Evolutionary conservation across 2,113 vertebrate genomes (phyloP).

Genomic region (Myocastor coypus): DNA sequence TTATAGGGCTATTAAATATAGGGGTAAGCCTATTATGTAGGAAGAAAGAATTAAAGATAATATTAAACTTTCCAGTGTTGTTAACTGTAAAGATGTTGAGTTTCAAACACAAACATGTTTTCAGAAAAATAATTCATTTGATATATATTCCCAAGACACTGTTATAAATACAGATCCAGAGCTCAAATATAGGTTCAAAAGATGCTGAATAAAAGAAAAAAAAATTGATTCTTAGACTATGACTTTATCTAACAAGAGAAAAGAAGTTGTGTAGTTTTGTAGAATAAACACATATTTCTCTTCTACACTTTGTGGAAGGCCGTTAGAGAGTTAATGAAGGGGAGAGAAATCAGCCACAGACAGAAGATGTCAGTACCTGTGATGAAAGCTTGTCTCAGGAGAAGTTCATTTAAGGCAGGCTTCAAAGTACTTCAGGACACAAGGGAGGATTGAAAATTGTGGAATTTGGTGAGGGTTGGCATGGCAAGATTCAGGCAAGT

Average conservation of each 20-base stretch:
- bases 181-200: slow-evolving; percentile 29
- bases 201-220: neutral
- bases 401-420: neutral
- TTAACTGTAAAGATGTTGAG: neutral
- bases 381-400: neutral
- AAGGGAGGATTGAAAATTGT: neutral
- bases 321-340: neutral
- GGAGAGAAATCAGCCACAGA: neutral
- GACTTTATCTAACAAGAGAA: neutral
- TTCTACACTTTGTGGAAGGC: neutral
- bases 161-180: neutral
- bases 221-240: neutral
- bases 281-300: neutral
- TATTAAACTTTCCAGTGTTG: neutral
- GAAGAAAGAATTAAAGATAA: neutral
- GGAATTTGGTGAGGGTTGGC: neutral
- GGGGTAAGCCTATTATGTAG: neutral
- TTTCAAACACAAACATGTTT: slow-evolving; percentile 19
- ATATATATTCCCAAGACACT: neutral
- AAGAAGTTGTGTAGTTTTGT: neutral
- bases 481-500: neutral
- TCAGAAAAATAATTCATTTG: slow-evolving; percentile 35
- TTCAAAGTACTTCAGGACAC: neutral
- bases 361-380: neutral
- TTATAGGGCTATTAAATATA: neutral